Evolutionary conservation across 2,888 invertebrate species (phyloP).

Genomic region (Pogonocherus hispidulus): DNA sequence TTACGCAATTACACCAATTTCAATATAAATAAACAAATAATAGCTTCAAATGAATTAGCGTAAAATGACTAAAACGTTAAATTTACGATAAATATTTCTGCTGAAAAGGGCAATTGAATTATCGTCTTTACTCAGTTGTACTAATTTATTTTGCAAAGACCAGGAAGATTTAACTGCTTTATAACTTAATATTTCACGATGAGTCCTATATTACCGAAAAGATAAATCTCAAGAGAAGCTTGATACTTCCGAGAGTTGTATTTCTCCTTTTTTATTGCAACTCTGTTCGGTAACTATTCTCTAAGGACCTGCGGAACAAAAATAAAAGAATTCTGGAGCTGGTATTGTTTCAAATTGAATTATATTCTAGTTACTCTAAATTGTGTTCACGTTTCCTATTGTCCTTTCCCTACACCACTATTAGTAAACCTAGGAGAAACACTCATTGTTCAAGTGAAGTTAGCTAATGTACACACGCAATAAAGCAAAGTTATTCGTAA

Average conservation of each 20-base stretch:
- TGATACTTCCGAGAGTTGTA: slow-evolving; percentile 17
- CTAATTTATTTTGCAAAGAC: too few species aligned
- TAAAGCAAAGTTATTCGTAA: not conserved
- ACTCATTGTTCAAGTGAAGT: not conserved
- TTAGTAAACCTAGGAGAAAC: not conserved
- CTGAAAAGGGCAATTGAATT: too few species aligned
- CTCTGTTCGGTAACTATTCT: slow-evolving; percentile 37
- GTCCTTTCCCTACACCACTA: not conserved
- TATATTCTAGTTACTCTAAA: not conserved
- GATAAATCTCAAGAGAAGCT: slow-evolving; percentile 1
- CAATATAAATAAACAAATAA: too few species aligned
- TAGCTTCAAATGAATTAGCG: too few species aligned
- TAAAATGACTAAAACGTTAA: too few species aligned
- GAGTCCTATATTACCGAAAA: not conserved
- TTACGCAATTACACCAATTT: too few species aligned
- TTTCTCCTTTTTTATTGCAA: slow-evolving; percentile 33
- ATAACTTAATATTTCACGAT: not conserved
- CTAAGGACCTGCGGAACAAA: slow-evolving; percentile 33
- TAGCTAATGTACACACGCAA: not conserved
- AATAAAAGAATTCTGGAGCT: slow-evolving; percentile 2
- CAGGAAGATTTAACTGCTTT: too few species aligned
- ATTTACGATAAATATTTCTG: too few species aligned
- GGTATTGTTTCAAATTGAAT: slow-evolving; percentile 17
- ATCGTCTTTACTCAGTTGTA: too few species aligned
- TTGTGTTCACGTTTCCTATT: not conserved